Conservation (phyloP, 2,888 invertebrate genomes). For the Hyalella azteca region DNA sequence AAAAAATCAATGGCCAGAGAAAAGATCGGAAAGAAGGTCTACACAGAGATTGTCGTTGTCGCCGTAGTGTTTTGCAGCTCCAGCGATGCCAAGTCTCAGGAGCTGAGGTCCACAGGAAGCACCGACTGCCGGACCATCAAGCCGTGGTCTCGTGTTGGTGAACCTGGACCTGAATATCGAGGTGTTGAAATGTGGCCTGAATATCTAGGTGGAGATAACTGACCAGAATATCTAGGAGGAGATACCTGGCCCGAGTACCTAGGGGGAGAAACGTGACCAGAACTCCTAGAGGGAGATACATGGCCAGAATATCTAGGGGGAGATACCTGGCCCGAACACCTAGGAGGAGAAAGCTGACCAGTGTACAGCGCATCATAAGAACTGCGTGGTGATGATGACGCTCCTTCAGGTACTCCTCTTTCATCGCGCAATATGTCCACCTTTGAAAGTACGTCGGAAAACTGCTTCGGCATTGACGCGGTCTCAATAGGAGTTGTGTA, state of each 20-base stretch:
- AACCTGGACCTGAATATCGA: too few relatives aligned
- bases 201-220: too few relatives aligned
- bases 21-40: too few relatives aligned
- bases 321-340: conserved; percentile 47
- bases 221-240: too few relatives aligned
- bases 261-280: conserved; percentile 48
- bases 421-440: conserved; percentile 52
- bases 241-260: conserved; percentile 48
- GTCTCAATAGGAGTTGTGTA: conserved; percentile 55
- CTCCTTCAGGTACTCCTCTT: conserved; percentile 55
- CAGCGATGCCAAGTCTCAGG: neutral
- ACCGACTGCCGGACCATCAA: conserved; percentile 15
- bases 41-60: conserved; percentile 39
- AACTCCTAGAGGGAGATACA: too few relatives aligned
- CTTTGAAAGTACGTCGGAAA: conserved; percentile 50
- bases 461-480: conserved; percentile 41
- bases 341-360: conserved; percentile 48
- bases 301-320: too few relatives aligned
- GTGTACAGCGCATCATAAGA: conserved; percentile 52
- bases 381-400: conserved; percentile 55
- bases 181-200: too few relatives aligned
- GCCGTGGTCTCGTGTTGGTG: too few relatives aligned
- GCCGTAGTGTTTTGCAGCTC: neutral
- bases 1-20: too few relatives aligned
- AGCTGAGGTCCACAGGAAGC: conserved; percentile 5